These are phyloP conservation scores for Pungitius pungitius DNA, from an alignment of 2,113 vertebrate genomes.

Conservation along the genomic window DNA sequence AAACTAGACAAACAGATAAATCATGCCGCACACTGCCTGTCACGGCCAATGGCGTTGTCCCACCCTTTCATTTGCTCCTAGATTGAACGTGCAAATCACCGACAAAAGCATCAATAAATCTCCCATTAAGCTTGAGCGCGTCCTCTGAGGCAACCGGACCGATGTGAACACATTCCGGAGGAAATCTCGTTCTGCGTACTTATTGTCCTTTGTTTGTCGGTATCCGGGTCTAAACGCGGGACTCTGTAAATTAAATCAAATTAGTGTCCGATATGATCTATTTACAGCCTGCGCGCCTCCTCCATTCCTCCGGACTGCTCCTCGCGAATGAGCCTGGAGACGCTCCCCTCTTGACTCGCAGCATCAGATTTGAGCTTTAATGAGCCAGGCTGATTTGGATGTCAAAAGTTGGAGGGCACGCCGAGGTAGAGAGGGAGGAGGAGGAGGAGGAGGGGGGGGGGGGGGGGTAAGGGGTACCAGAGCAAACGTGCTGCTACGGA, in stretches of 20 bases:
- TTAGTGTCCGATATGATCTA: conserved; percentile 52
- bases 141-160: conserved; percentile 30
- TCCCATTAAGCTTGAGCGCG: conserved; percentile 44
- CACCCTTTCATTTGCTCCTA: conserved; percentile 67
- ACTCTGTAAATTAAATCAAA: conserved; percentile 58
- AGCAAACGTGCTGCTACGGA: neutral
- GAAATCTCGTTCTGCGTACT: neutral
- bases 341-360: neutral
- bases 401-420: conserved; percentile 77
- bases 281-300: conserved; percentile 17
- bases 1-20: conserved; percentile 64
- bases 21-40: conserved; percentile 52
- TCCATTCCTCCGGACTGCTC: conserved; percentile 16
- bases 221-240: conserved; percentile 46
- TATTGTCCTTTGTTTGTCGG: conserved; percentile 50
- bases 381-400: conserved; percentile 44
- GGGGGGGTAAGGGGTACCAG: conserved; percentile 6
- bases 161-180: conserved; percentile 14
- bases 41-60: conserved; percentile 63
- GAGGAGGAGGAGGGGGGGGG: neutral
- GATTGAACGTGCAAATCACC: conserved; percentile 56
- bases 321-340: conserved; percentile 6
- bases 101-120: conserved; percentile 68
- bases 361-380: conserved; percentile 12
- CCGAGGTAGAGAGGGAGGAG: neutral